These are phyloP conservation scores for Craniophora ligustri DNA, from an alignment of 2,888 invertebrate genomes.

Conservation along the genomic window DNA sequence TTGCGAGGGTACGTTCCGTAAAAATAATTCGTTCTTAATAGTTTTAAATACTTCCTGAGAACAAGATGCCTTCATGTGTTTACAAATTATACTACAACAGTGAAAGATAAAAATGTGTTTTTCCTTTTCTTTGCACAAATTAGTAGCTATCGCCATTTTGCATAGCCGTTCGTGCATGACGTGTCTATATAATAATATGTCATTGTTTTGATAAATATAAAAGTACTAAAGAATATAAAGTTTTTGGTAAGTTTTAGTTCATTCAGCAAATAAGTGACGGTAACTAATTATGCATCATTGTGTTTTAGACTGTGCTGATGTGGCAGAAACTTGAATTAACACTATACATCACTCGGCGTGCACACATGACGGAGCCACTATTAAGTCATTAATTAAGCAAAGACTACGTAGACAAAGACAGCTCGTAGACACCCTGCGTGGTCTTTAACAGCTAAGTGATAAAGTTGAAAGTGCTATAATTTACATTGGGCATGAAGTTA, in stretches of 20 bases:
- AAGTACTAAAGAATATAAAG: conserved; percentile 33
- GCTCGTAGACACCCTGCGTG: conserved; percentile 45
- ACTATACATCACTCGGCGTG: conserved; percentile 64
- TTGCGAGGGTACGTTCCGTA: too few species aligned
- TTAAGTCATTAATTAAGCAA: conserved; percentile 79
- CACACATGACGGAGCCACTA: conserved; percentile 73
- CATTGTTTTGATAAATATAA: conserved; percentile 31
- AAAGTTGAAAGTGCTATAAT: conserved; percentile 72
- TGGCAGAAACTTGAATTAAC: conserved; percentile 55
- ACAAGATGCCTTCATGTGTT: too few species aligned
- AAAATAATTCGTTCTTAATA: too few species aligned
- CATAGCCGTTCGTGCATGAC: too few species aligned
- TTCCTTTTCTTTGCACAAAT: too few species aligned
- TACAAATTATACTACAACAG: too few species aligned
- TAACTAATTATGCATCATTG: conserved; percentile 55
- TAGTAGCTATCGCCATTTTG: too few species aligned
- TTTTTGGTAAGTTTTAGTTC: conserved; percentile 34
- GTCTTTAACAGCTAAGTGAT: conserved; percentile 61
- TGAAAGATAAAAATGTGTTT: too few species aligned
- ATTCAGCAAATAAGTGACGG: conserved; percentile 39
- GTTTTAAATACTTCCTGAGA: too few species aligned
- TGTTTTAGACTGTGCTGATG: conserved; percentile 49
- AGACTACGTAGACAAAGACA: conserved; percentile 59
- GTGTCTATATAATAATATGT: too few species aligned
- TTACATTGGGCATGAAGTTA: conserved; percentile 69